Evolutionary conservation across 2,888 invertebrate genomes (phyloP), one percentile per base, ranked within the genome.

Genomic region (Dryobotodes eremita): DNA sequence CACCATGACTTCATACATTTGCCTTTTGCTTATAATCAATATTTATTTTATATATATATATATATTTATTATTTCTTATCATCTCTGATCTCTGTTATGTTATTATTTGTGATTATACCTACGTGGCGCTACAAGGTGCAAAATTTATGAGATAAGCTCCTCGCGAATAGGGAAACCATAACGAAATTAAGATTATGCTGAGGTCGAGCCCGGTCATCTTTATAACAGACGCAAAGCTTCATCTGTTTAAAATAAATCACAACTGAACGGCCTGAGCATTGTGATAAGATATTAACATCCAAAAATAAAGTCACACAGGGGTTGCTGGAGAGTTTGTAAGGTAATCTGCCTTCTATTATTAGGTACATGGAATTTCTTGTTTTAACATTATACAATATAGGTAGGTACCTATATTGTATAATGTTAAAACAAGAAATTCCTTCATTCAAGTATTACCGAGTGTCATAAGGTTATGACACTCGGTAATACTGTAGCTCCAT

Each of bases 121-220:
- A 73, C 36, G 55, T 80, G 64, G 76, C 64, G 70, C 78, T 78
- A 55, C 72, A 50, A 68, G 69, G 70, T 75, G 72, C 73, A 83
- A 50, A n/a, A 69, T 66, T 64, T 65, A 70, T 50, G 65, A 74
- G 86, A 85, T 86, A 87, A 86, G n/a, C n/a, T n/a, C 79, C 87
- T 71, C 11, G 57, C 75, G 79, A 62, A 68, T 75, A 80, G 70
- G 76, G 62, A 87, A 86, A 82, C 82, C 75, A 70, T 71, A 75
- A 79, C 75, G 71, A 85, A 84, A 77, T 79, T 71, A 82, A 85
- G 86, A 84, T 84, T 78, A 75, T 66, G 23, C 53, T 20, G n/a
- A 83, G 79, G 79, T 83, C 83, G 64, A 71, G 83, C 61, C 72
- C 79, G 82, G 79, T 76, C 86, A 84, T 69, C 46, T 62, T n/a